phyloP scores from a whole-genome alignment of 2,888 invertebrate genomes.

The Atherix ibis region DNA sequence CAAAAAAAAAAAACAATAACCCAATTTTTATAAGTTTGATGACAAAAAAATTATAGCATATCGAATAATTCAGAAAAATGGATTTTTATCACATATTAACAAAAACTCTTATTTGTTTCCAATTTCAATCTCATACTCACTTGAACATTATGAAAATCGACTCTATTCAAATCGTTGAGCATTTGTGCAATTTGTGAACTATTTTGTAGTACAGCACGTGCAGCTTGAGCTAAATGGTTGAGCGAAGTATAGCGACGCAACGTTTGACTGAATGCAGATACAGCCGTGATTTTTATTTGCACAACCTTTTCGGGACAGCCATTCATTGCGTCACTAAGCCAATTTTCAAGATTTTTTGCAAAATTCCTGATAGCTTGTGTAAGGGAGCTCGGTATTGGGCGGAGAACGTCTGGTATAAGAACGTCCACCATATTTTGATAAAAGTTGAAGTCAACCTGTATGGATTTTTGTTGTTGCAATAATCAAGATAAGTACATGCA shows the following conservation, averaged over 20 bases:
- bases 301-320: conserved; percentile 71
- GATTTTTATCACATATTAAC: background rate
- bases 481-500: background rate
- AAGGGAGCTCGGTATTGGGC: conserved; percentile 84
- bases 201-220: conserved; percentile 89
- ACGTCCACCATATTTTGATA: conserved; percentile 94
- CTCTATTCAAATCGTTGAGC: conserved; percentile 89
- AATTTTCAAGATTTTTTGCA: conserved; percentile 82
- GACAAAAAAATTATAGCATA: too few relatives aligned
- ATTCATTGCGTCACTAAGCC: conserved; percentile 69
- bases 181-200: conserved; percentile 91
- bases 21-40: background rate
- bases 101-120: background rate
- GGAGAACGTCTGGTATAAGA: conserved; percentile 87
- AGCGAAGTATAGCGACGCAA: conserved; percentile 90
- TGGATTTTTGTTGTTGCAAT: conserved; percentile 2
- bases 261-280: conserved; percentile 87
- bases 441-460: conserved; percentile 69
- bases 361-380: conserved; percentile 88
- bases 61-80: too few relatives aligned
- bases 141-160: conserved; percentile 95
- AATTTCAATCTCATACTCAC: conserved; percentile 28
- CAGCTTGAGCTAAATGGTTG: conserved; percentile 80
- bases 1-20: conserved; percentile 1
- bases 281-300: conserved; percentile 67